A percentile compares a stretch with the other conserved stretches of the same genome.
Conservation (phyloP, 2,888 invertebrate species). For the Drosophila quinaria region DNA sequence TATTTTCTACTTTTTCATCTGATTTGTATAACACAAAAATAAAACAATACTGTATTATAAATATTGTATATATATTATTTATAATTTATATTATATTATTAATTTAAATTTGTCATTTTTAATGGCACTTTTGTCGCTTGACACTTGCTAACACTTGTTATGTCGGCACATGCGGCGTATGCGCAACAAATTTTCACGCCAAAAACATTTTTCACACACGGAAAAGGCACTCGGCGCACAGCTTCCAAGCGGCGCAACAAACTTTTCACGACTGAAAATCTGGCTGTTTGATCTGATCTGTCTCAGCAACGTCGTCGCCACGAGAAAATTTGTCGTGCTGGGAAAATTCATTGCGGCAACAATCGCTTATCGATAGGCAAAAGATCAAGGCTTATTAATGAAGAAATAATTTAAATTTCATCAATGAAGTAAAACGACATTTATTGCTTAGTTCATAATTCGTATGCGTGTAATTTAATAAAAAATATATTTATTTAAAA, state of each 20-base stretch:
- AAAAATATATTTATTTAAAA: too few relatives aligned
- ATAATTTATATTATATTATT: constrained; percentile 16
- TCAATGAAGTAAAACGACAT: too few relatives aligned
- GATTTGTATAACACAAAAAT: constrained; percentile 7
- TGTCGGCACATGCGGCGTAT: constrained; percentile 63
- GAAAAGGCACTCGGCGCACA: constrained; percentile 54
- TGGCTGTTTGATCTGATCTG: constrained; percentile 24
- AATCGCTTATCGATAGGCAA: constrained; percentile 56
- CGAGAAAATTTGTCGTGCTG: constrained; percentile 63
- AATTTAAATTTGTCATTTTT: constrained; percentile 23
- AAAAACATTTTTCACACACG: constrained; percentile 47
- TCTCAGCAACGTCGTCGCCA: constrained; percentile 26
- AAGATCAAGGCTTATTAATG: background rate
- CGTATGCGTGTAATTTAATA: too few relatives aligned
- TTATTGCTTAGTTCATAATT: too few relatives aligned
- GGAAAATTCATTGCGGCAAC: constrained; percentile 26
- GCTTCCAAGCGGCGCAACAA: constrained; percentile 68
- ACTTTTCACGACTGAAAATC: constrained; percentile 72
- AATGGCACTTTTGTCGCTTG: constrained; percentile 30
- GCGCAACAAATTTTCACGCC: constrained; percentile 49
- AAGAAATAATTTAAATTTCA: background rate
- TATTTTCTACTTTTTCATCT: constrained; percentile 4
- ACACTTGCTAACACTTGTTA: constrained; percentile 63
- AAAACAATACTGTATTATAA: background rate
- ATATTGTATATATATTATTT: constrained; percentile 11